phyloP scores from a whole-genome alignment of 2,113 vertebrate genomes.

The Saguinus midas region DNA sequence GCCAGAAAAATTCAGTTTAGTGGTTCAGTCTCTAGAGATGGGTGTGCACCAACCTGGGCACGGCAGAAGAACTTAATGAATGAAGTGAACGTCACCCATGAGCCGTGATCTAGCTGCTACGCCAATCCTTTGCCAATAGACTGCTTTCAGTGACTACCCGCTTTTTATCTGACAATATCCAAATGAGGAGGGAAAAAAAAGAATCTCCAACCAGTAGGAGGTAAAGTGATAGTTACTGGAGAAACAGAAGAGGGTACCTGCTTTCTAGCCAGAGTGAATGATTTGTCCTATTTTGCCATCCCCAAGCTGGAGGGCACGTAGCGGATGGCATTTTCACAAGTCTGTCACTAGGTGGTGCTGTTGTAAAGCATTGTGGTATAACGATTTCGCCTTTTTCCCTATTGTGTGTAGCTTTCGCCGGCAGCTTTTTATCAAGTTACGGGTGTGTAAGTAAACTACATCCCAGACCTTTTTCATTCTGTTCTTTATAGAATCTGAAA shows the following conservation, averaged over 20 bases:
- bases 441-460: not conserved
- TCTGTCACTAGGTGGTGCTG: conserved; percentile 7
- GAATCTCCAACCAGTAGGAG: not conserved
- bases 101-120: not conserved
- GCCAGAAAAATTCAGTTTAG: rapidly evolving
- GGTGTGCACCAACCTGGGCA: rapidly evolving
- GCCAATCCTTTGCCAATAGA: not conserved
- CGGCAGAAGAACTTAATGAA: not conserved
- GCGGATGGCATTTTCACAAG: not conserved
- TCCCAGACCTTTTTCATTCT: not conserved
- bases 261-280: not conserved
- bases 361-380: not conserved
- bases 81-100: rapidly evolving
- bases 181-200: not conserved
- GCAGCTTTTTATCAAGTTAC: not conserved
- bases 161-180: not conserved
- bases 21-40: not conserved
- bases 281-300: not conserved
- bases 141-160: not conserved
- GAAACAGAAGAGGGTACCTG: not conserved
- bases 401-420: not conserved
- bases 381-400: rapidly evolving
- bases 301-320: rapidly evolving
- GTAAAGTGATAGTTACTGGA: not conserved
- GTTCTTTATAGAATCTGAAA: not conserved